Evolutionary conservation across 1,140 invertebrate species (phyloP), one percentile per base, ranked within the genome.

Genomic region (Macrocentrus cingulum): DNA sequence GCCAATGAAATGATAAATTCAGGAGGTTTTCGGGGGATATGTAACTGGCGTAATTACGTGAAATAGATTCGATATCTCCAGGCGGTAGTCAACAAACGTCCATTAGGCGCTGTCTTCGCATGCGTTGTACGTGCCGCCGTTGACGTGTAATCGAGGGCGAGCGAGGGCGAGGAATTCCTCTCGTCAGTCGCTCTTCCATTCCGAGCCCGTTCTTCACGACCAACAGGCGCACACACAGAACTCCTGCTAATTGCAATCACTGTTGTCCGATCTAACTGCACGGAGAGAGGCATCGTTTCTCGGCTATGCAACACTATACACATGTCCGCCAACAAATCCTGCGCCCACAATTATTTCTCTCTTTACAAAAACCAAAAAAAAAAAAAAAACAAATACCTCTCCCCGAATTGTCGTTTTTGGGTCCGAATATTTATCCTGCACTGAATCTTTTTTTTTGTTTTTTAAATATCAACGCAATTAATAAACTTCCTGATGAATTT

Each of bases 211-310:
- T 46, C 18, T 46, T 6, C 18, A n/a, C n/a, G n/a, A 15, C 29
- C 6, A 6, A 11, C 29, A 9, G n/a, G 22, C 44, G 36, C 56
- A 62, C 59, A 66, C 45, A 68, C 49, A 53, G 48, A 41, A 61
- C 61, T 60, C 67, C 66, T 67, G 62, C 70, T 72, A 72, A 72
- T 72, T 72, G 69, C 70, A 72, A 72, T 72, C 70, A 66, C 60
- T 59, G 61, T 63, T 58, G 61, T 65, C 45, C 46, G 45, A 57
- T 57, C 45, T 57, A 46, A 25, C 55, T 16, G 13, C n/a, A 45
- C 32, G 50, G 13, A 37, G 18, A 34, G 48, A 56, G 45, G 23
- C 25, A 34, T 34, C 29, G 11, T 7, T 34, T 34, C 29, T 34
- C 29, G 11, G 11, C 11, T 34, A 34, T 34, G 6, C 29, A 34